phyloP scores from a whole-genome alignment of 2,888 invertebrate genomes.

The Furcula furcula region DNA sequence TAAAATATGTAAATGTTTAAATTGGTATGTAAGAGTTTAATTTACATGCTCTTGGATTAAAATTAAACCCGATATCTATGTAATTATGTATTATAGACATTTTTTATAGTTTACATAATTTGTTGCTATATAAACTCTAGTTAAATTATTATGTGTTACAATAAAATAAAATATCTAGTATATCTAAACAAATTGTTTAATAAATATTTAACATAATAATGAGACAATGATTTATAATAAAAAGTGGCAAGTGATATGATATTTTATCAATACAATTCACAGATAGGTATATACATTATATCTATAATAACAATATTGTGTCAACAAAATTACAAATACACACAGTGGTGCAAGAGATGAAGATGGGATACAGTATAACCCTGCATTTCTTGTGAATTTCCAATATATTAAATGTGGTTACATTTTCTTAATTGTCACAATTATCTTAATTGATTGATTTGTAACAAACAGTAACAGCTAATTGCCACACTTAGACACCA shows the following conservation, averaged over 20 bases:
- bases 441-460: no score
- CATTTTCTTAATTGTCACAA: no score
- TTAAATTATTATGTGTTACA: constrained; percentile 56
- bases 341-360: constrained; percentile 48
- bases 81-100: constrained; percentile 81
- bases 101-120: constrained; percentile 78
- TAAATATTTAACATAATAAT: constrained; percentile 55
- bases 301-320: constrained; percentile 44
- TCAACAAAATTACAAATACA: constrained; percentile 44
- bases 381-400: constrained; percentile 47
- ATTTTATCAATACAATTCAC: constrained; percentile 45
- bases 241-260: constrained; percentile 85
- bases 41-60: no score
- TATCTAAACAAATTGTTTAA: constrained; percentile 57
- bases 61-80: constrained; percentile 65
- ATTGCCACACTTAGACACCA: no score
- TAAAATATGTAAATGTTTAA: no score
- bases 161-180: constrained; percentile 53
- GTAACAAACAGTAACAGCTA: neutral
- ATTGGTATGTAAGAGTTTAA: no score
- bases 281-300: constrained; percentile 47
- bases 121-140: constrained; percentile 69
- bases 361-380: constrained; percentile 48
- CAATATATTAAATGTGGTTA: no score
- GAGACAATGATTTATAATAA: constrained; percentile 62